A percentile compares a stretch with the other conserved stretches of the same genome.
Conservation (phyloP, 2,113 vertebrate genomes). For the Catagonus wagneri region DNA sequence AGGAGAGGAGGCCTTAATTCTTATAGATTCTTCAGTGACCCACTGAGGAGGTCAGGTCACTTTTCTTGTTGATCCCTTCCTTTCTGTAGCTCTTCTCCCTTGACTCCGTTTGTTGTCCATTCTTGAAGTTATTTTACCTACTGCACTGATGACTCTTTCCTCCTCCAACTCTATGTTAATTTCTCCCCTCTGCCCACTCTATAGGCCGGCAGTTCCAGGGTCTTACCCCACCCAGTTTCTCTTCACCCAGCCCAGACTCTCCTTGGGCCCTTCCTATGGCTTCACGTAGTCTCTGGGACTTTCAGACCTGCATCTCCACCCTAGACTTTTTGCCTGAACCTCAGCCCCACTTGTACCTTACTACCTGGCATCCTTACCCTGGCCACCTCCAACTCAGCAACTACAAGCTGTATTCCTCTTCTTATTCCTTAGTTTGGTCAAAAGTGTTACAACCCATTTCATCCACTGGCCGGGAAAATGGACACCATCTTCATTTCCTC, state of each 20-base stretch:
- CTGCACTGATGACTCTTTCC: not conserved
- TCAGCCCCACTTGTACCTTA: not conserved
- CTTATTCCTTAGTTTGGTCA: not conserved
- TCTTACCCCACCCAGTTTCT: not conserved
- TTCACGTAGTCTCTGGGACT: not conserved
- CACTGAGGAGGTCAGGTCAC: not conserved
- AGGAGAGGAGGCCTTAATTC: accelerated
- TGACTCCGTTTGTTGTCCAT: not conserved
- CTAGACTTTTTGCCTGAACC: not conserved
- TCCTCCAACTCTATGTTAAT: not conserved
- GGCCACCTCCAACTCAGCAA: not conserved
- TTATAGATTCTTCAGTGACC: not conserved
- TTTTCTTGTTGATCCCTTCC: not conserved
- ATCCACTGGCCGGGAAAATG: not conserved
- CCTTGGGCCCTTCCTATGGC: not conserved
- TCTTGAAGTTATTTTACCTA: not conserved
- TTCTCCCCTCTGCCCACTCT: not conserved
- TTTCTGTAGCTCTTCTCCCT: not conserved
- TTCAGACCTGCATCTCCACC: not conserved
- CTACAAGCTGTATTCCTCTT: too few relatives aligned
- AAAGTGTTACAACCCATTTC: not conserved
- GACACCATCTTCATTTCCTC: not conserved
- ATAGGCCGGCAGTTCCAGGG: not conserved
- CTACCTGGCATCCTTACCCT: not conserved
- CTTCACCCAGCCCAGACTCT: not conserved